A percentile compares a stretch with the other conserved stretches of the same genome.
phyloP scores from a whole-genome alignment of 2,113 vertebrate species.

The Xiphorhynchus elegans region DNA sequence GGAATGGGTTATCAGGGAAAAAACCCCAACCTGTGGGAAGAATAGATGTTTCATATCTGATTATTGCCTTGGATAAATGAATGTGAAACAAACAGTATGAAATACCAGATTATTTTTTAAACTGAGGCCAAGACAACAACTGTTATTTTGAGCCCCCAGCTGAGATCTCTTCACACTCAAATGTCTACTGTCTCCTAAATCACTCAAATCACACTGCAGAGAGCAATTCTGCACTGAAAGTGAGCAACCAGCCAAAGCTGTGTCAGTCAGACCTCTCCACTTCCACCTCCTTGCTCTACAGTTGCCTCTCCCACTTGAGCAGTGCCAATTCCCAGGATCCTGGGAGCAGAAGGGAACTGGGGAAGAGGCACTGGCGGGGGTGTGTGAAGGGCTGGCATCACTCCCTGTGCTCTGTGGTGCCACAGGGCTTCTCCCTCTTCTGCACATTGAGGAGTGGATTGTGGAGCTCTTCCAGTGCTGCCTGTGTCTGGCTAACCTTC shows the following conservation, averaged over 20 bases:
- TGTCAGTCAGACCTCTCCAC: neutral
- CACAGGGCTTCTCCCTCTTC: accelerated
- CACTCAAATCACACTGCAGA: neutral
- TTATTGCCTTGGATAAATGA: conserved; percentile 25
- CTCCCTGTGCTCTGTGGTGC: accelerated
- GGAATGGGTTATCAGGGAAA: neutral
- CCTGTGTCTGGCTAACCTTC: neutral
- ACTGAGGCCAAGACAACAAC: conserved; percentile 42
- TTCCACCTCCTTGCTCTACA: neutral
- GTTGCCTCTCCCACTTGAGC: neutral
- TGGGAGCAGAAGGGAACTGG: neutral
- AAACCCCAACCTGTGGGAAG: neutral
- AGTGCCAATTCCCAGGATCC: neutral
- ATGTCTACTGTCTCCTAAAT: conserved; percentile 26
- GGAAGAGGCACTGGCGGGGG: accelerated
- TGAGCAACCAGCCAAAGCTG: conserved; percentile 14
- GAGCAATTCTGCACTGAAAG: neutral
- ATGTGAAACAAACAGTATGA: conserved; percentile 40
- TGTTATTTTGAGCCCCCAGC: conserved; percentile 32
- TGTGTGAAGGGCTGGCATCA: neutral
- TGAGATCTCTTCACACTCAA: conserved; percentile 28
- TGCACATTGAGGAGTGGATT: neutral
- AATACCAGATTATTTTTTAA: conserved; percentile 41
- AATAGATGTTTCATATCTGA: conserved; percentile 35
- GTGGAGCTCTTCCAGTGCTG: neutral